Evolutionary conservation across 2,888 invertebrate species (phyloP).

Genomic region (Embidobia sp.): DNA sequence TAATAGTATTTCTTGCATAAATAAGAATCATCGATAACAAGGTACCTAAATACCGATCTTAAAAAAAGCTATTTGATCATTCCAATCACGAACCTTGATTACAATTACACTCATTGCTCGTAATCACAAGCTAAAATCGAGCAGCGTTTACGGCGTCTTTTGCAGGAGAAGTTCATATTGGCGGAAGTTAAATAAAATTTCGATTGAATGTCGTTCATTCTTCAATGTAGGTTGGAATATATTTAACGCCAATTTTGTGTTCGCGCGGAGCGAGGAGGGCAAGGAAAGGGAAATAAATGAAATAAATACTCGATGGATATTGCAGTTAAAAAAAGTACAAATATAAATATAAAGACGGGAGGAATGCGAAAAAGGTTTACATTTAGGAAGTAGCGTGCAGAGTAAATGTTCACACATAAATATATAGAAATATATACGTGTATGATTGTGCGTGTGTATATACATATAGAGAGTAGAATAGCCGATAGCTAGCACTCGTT

Average conservation of each 20-base stretch:
- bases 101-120: not conserved
- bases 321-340: conserved; percentile 29
- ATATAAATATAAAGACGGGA: conserved; percentile 30
- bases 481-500: conserved; percentile 80
- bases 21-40: not conserved
- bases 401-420: conserved; percentile 46
- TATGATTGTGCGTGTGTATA: conserved; percentile 30
- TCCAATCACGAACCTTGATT: not conserved
- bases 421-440: conserved; percentile 34
- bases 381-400: conserved; percentile 31
- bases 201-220: no score
- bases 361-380: conserved; percentile 46
- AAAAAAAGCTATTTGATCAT: not conserved
- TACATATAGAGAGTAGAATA: conserved; percentile 67
- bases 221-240: not conserved
- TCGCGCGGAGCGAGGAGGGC: not conserved
- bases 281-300: not conserved
- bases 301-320: conserved; percentile 16
- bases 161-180: not conserved
- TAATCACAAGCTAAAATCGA: not conserved
- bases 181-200: not conserved
- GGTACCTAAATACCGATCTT: not conserved
- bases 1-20: not conserved
- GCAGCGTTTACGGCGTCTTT: not conserved
- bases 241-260: conserved; percentile 1